Percentiles rank a stretch among this genome's conserved stretches.
phyloP scores from a whole-genome alignment of 2,888 invertebrate genomes.

The Melanostoma mellinum region DNA sequence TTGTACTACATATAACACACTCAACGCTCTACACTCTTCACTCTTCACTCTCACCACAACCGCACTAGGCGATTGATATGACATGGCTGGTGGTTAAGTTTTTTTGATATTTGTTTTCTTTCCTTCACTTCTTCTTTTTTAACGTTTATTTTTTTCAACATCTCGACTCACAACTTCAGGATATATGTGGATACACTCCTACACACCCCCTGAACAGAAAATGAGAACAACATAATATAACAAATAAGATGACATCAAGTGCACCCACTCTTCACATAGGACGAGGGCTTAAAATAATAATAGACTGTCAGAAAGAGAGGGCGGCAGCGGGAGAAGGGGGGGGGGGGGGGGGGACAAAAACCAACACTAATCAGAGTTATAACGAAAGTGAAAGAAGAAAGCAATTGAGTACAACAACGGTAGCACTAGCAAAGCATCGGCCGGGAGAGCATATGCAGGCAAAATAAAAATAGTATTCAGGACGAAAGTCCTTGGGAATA shows the following conservation, averaged over 20 bases:
- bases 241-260: constrained; percentile 68
- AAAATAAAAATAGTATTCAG: constrained; percentile 44
- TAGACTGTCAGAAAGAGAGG: constrained; percentile 18
- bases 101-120: constrained; percentile 27
- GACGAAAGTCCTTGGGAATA: constrained; percentile 63
- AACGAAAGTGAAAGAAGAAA: constrained; percentile 69
- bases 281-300: constrained; percentile 53
- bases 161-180: constrained; percentile 5
- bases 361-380: constrained; percentile 61
- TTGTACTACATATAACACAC: constrained; percentile 17
- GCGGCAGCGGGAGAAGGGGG: not conserved
- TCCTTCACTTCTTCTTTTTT: constrained; percentile 9
- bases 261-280: constrained; percentile 27
- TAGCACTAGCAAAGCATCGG: not conserved
- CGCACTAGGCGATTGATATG: constrained; percentile 44
- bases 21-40: not conserved
- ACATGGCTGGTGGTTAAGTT: constrained; percentile 56
- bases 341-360: not conserved
- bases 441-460: constrained; percentile 34
- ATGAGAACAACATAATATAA: constrained; percentile 48
- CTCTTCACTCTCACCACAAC: too few relatives aligned
- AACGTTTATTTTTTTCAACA: not conserved
- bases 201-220: constrained; percentile 8
- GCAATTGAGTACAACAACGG: constrained; percentile 46
- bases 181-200: constrained; percentile 10